Base-by-base conservation (phyloP, 2,113 vertebrate species). In the Bubo bubo region DNA sequence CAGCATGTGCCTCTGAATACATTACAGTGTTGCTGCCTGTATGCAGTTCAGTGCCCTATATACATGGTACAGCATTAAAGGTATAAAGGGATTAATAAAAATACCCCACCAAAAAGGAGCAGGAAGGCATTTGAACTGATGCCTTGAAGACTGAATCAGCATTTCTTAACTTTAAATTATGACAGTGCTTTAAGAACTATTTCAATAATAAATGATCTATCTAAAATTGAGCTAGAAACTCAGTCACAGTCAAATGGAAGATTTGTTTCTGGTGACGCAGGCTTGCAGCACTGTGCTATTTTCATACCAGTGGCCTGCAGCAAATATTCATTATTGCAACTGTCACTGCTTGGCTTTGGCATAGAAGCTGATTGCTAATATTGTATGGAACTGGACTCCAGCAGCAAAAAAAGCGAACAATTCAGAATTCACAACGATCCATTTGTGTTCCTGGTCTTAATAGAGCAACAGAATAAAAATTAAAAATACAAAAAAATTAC, bases 241-340 rank as follows among this genome's bases (percentile, higher is more conserved):
- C 85, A 83, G 81, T 66, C 79, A 90, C 49, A 90, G 88, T 53
- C 60, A 83, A 88, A 62, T 30, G 55, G 92, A 91, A 91, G 76
- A 94, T 88, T 94, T 95, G 73, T 63, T 91, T 95, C 81, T 91
- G 79, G 85, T 75, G 87, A 95, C 45, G 27, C 45, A 67, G 86
- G 71, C 47, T 93, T 96, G 52, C 55, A 91, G 82, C 77, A 91
- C 81, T 80, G 56, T 79, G 91, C 79, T 74, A 58, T 96, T 97
- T 97, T 95, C 93, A 95, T 97, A 88, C 87, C 92, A 97, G 76
- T 37, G 39, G 73, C 95, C 91, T n/a, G 64, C 37, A 97, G 95
- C 96, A 98, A 97, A 95, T 96, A 97, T 58, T 97, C 95, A 95
- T 95, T 97, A 96, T 87, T 97, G 76, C 70, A 96, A 97, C 96